Base-by-base conservation (phyloP, 1,140 invertebrate species). In the Belonocnema kinseyi region DNA sequence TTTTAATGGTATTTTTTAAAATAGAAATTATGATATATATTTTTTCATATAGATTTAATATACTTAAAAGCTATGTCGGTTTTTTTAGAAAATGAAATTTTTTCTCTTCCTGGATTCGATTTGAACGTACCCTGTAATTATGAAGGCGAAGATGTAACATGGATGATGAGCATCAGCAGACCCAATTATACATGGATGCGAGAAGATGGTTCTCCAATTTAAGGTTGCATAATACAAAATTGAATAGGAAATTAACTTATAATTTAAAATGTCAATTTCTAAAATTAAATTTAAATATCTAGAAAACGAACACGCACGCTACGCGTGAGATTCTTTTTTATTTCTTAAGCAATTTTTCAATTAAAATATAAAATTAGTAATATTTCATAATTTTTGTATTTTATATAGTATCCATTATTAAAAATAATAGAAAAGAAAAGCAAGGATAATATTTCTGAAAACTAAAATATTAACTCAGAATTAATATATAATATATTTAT, bases 151-250 rank as follows among this genome's bases (percentile, higher is more conserved):
- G 85, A 85, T 75, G 77, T 85, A 71, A 84, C 82, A 7, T 88
- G 86, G 86, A 74, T 84, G 19, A 85, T 86, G 56, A 87, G 85
- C 50, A 83, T 87, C 21, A 86, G 74, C 58, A 81, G 82, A 72
- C 86, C 86, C 11, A 88, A 86, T 82, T 89, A 89, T 17, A 86
- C 83, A 17, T 89, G 88, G 88, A 84, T 56, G 33, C 83, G 86
- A 71, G 75, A 82, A 11, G 88, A 88, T 56, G 79, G 81, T 72
- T 72, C 76, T 56, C 85, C 86, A 4, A 61, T 88, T 54, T 78
- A 85, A 71, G 88, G 88, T 88, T 61, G 13, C 13, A 56, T 50
- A 50, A 46, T 12, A 70, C 50, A 76, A 72, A 58, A 72, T 74
- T 19, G 52, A 46, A 26, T 26, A 26, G 26, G 3, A 26, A 26